Base-by-base conservation (phyloP, 2,113 vertebrate genomes). In the Sorex fumeus region DNA sequence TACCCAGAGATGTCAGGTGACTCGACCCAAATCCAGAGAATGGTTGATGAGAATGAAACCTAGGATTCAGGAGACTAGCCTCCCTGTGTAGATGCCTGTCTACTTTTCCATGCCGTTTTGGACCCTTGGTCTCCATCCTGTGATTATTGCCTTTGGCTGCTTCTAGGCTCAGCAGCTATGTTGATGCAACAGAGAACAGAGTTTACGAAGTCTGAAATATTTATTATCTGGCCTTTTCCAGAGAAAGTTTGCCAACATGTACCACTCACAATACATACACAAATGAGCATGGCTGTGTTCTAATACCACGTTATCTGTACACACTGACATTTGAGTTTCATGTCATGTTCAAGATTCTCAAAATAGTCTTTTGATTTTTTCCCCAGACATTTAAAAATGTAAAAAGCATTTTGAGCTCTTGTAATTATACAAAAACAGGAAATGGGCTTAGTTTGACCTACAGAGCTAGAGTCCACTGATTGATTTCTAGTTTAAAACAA, bases 291-390 rank as follows among this genome's bases (percentile, higher is more conserved):
- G 53, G 4, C 43, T 75, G 6, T 47, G 71, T 57, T 88, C 71
- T 50, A 72, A 47, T 32, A 82, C 67, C 83, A 80, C 9, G 32
- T 86, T 62, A 50, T 72, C 79, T 70, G 72, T 13, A 70, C 69
- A 72, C 57, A 88, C 11, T 27, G n/a, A 92, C 80, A 85, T 78
- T 50, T 69, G 30, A 88, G 74, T 57, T 50, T 76, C 72, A 78
- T 50, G 47, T 45, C 70, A 81, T 71, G 88, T 93, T 86, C 34
- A 88, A 64, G 34, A 80, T 66, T 80, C 72, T 95, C 84, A 66
- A 93, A 86, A 80, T 13, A 34, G 88, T 60, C 74, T 85, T 91
- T 67, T 62, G 3, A 47, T 79, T 80, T 75, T 70, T 72, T 45
- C 21, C 21, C 10, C 28, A 88, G 71, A 43, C 47, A 53, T n/a